Evolutionary conservation across 2,797 vertebrate species (phyloP).

Genomic region (Gymnocypris eckloni): DNA sequence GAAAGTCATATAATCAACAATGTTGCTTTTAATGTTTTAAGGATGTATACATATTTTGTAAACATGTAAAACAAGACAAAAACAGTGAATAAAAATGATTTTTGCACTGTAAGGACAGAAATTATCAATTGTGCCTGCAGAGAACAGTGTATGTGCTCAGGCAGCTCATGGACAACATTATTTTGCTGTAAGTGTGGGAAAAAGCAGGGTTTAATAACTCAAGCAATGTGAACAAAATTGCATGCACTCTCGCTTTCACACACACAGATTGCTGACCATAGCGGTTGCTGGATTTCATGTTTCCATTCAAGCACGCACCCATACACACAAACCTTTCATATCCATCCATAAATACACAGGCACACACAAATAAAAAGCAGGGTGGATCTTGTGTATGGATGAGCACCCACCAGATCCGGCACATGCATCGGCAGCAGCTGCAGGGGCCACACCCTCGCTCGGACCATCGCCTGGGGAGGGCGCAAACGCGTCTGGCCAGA

Average conservation of each 20-base stretch:
- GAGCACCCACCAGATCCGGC: slow-evolving; percentile 98
- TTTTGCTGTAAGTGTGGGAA: slow-evolving; percentile 56
- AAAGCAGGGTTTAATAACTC: slow-evolving; percentile 30
- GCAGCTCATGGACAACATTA: slow-evolving; percentile 20
- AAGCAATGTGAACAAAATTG: slow-evolving; percentile 31
- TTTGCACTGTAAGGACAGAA: background rate
- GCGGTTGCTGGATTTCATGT: background rate
- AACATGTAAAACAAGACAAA: background rate
- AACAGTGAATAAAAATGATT: background rate
- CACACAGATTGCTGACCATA: slow-evolving; percentile 36
- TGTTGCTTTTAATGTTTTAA: background rate
- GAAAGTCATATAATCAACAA: background rate
- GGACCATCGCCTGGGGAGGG: slow-evolving; percentile 96
- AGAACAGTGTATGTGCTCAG: background rate
- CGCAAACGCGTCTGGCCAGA: slow-evolving; percentile 94
- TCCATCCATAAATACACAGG: background rate
- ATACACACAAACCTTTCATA: slow-evolving; percentile 17
- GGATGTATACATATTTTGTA: background rate
- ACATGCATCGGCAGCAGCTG: slow-evolving; percentile 94
- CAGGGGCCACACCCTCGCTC: slow-evolving; percentile 86
- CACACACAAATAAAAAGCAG: slow-evolving; percentile 19
- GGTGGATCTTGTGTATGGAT: slow-evolving; percentile 40
- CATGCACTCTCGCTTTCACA: slow-evolving; percentile 22
- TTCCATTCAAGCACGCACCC: background rate
- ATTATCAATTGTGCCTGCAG: background rate